Evolutionary conservation across 2,888 invertebrate genomes (phyloP), one percentile per base, ranked within the genome.

Genomic region (Temnothorax ravouxi): DNA sequence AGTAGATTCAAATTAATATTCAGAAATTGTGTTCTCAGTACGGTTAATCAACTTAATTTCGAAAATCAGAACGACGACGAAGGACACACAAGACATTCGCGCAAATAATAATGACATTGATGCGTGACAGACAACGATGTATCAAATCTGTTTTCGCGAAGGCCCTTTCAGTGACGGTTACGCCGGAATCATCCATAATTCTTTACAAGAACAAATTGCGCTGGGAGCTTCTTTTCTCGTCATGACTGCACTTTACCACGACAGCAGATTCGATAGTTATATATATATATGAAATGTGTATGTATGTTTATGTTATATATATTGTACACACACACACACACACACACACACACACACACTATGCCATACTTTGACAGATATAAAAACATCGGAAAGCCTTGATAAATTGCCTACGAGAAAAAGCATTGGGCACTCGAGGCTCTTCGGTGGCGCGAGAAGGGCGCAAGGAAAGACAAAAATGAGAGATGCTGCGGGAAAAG

Each of bases 381-480:
- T 89, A 93, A 92, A 92, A 92, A 92, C 91, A 92, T 92, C 88
- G 91, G 90, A 91, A 91, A 87, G 88, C 88, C 88, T 92, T 94
- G 93, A 93, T 93, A 92, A 93, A 94, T 94, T 93, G 92, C 91
- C 87, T 87, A 88, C 86, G 91, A 92, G 91, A 92, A 93, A 92
- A 93, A 90, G 89, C 91, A 90, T 89, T 90, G 90, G 88, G 88
- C 89, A 89, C 90, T 91, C 88, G 89, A 91, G 91, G 89, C 88
- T 85, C 86, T 84, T 86, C 84, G 87, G 89, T 62, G 77, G 77
- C 84, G 83, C 85, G 77, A 77, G 89, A 86, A 87, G 83, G 84
- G 83, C 66, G 85, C 83, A 85, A 87, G 85, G 76, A 84, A 83
- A 62, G 75, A 77, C 21, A 81, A 75, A 81, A 75, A 76, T 71